These are phyloP conservation scores for Aix galericulata DNA, from an alignment of 2,113 vertebrate species.

Conservation along the genomic window DNA sequence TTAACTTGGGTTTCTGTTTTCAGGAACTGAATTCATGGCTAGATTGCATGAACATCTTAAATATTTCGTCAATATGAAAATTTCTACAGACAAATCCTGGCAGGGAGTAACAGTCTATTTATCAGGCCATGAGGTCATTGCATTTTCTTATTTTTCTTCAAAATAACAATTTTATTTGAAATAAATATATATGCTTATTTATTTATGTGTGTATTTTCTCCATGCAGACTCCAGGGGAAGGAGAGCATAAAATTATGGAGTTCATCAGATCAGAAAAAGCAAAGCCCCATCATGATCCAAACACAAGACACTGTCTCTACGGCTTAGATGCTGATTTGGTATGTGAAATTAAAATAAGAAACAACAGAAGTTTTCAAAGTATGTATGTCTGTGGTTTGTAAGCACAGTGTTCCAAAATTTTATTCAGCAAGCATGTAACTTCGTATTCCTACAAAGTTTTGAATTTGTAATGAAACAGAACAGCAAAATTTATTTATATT, in stretches of 20 bases:
- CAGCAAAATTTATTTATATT: neutral
- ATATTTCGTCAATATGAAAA: conserved; percentile 97
- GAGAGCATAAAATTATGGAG: conserved; percentile 99
- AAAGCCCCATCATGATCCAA: conserved; percentile 88
- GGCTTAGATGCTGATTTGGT: conserved; percentile 98
- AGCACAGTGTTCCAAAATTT: neutral
- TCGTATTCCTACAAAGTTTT: neutral
- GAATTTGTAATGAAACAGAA: neutral
- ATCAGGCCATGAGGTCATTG: conserved; percentile 94
- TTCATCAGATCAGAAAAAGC: conserved; percentile 94
- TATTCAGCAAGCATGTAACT: neutral
- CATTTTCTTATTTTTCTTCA: conserved; percentile 35
- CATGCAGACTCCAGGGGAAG: conserved; percentile 95
- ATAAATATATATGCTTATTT: neutral
- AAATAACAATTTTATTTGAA: neutral
- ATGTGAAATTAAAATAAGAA: conserved; percentile 58
- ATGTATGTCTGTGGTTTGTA: neutral
- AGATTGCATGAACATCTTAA: conserved; percentile 95
- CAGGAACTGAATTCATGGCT: conserved; percentile 98
- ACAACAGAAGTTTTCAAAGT: neutral
- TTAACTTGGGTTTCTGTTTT: conserved; percentile 46
- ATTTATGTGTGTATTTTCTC: neutral
- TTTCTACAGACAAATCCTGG: conserved; percentile 94
- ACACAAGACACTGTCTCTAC: conserved; percentile 97
- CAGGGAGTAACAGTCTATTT: conserved; percentile 92